These are phyloP conservation scores for Axinella damicornis DNA, from an alignment of 37 sponge, comb jelly and placozoan genomes.

Conservation along the genomic window DNA sequence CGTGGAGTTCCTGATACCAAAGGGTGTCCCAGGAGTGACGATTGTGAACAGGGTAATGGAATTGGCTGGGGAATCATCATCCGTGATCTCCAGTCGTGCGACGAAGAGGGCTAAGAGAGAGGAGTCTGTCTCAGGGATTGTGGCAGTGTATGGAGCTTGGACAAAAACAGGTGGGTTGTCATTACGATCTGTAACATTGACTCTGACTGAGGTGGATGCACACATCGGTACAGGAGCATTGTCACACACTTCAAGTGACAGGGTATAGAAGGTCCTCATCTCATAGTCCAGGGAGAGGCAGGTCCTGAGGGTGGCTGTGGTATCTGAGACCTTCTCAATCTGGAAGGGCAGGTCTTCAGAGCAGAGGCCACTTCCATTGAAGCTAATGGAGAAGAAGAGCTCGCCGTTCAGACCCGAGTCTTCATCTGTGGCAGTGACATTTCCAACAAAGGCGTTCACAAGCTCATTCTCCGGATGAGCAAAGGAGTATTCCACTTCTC, in stretches of 20 bases:
- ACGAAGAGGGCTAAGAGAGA: slow-evolving; percentile 5
- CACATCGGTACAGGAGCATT: slow-evolving; percentile 34
- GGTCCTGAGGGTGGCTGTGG: slow-evolving; percentile 19
- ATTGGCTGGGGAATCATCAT: slow-evolving; percentile 66
- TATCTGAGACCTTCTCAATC: slow-evolving; percentile 2
- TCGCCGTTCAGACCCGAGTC: slow-evolving; percentile 58
- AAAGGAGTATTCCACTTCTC: slow-evolving; percentile 20
- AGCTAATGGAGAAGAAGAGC: slow-evolving; percentile 31
- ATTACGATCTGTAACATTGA: slow-evolving; percentile 63
- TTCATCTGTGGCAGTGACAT: slow-evolving; percentile 41
- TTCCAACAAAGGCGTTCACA: slow-evolving; percentile 7
- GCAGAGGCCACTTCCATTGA: slow-evolving; percentile 29
- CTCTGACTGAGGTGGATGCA: slow-evolving; percentile 3
- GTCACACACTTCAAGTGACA: slow-evolving; percentile 46
- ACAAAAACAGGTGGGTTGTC: slow-evolving; percentile 68
- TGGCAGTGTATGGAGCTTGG: not conserved
- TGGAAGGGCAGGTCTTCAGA: slow-evolving; percentile 34
- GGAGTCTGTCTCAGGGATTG: slow-evolving; percentile 46
- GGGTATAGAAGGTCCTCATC: not conserved
- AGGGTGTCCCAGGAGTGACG: slow-evolving; percentile 45
- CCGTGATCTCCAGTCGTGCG: slow-evolving; percentile 26
- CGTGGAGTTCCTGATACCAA: slow-evolving; percentile 29
- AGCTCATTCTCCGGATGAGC: slow-evolving; percentile 30
- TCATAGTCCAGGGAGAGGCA: slow-evolving; percentile 49
- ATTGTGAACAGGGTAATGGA: slow-evolving; percentile 38